Evolutionary conservation across 2,113 vertebrate genomes (phyloP), one percentile per base, ranked within the genome.

Genomic region (Nesoenas mayeri): DNA sequence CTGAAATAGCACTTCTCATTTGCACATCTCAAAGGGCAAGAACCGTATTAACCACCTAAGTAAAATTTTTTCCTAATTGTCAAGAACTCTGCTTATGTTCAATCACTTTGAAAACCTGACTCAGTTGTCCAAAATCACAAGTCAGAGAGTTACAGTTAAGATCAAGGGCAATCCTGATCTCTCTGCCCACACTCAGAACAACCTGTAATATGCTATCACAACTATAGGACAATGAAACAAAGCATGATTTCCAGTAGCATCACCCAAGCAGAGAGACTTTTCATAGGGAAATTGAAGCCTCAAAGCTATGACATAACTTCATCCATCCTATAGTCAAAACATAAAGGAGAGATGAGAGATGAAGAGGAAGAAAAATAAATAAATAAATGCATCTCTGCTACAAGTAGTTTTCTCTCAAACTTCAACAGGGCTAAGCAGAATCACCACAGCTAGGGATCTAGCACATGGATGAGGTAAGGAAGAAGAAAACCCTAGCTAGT

Each of bases 331-430:
- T n/a, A 83, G 73, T 32, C 50, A 86, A 81, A 93, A 81, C 22
- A 77, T 34, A 29, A 91, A 54, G 4, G 15, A 79, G 12, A 89
- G 6, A 77, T 65, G 11, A 81, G 9, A 10, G 0, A 53, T 11
- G 5, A 85, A 57, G 16, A 29, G 53, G 32, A 47, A 73, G 32
- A 42, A 61, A 12, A 50, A 75, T 48, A 87, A 20, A 12, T 13
- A 3, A 7, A 2, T 2, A 6, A 70, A 64, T 10, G 10, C 1
- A 1, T n/a, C 24, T 77, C 15, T 40, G 11, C 15, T 82, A 48
- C 60, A 58, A 60, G 28, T 28, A 72, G 7, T 50, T 73, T 72
- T 38, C 15, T 56, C 32, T 75, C 13, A 56, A 38, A 64, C 13
- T 42, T 69, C 11, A 56, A 7, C 18, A 77, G 36, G 20, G 22